These are phyloP conservation scores for Papilio elwesi DNA, from an alignment of 2,888 invertebrate genomes.

Conservation along the genomic window DNA sequence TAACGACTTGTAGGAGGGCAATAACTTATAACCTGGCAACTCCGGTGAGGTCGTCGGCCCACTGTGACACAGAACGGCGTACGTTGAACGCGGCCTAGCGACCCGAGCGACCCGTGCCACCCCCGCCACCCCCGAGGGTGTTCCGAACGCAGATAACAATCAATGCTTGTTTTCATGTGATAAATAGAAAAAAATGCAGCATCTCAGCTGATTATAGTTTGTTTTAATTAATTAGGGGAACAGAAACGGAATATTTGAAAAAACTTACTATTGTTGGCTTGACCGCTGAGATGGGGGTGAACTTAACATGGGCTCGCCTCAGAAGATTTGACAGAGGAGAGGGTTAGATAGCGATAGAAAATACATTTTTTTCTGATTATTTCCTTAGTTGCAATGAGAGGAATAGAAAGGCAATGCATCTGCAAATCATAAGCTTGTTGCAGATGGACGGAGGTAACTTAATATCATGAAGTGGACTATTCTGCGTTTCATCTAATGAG, in stretches of 20 bases:
- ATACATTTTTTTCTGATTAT: too few species aligned
- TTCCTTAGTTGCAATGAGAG: too few species aligned
- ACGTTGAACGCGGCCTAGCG: constrained; percentile 74
- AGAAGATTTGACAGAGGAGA: too few species aligned
- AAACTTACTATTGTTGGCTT: too few species aligned
- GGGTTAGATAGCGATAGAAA: too few species aligned
- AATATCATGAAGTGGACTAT: too few species aligned
- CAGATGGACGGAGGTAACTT: too few species aligned
- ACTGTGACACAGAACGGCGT: constrained; percentile 71
- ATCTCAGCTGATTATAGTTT: background rate
- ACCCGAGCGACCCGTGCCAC: constrained; percentile 62
- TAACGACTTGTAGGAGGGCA: constrained; percentile 5
- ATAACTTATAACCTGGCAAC: constrained; percentile 28
- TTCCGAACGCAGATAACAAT: constrained; percentile 39
- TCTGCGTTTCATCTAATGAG: too few species aligned
- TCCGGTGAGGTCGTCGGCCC: constrained; percentile 65
- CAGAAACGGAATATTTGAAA: background rate
- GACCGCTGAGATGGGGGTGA: too few species aligned
- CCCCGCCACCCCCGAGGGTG: constrained; percentile 50
- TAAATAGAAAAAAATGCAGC: background rate
- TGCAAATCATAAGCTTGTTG: too few species aligned
- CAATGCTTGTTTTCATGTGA: background rate
- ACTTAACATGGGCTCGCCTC: too few species aligned
- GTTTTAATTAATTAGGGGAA: background rate
- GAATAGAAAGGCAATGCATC: too few species aligned